Evolutionary conservation across 2,113 vertebrate genomes (phyloP).

Genomic region (Phalacrocorax pelagicus): DNA sequence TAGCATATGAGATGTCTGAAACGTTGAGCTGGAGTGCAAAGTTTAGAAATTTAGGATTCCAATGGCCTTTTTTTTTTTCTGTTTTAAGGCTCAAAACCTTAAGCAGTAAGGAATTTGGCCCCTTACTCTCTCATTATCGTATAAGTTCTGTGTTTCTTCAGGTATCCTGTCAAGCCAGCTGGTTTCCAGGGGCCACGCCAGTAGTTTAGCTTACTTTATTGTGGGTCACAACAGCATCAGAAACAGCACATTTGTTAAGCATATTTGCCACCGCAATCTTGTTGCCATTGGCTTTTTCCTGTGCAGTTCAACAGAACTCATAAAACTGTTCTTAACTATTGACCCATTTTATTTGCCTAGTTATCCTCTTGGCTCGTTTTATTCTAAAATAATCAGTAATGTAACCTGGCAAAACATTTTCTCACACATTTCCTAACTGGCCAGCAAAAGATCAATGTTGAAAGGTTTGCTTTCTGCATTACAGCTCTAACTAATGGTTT

Average conservation of each 20-base stretch:
- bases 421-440: not conserved
- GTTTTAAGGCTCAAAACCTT: not conserved
- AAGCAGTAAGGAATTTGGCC: not conserved
- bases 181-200: not conserved
- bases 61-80: not conserved
- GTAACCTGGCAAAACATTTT: not conserved
- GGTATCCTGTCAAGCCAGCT: not conserved
- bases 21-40: not conserved
- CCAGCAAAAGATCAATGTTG: not conserved
- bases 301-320: not conserved
- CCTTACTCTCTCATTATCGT: not conserved
- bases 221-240: not conserved
- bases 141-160: not conserved
- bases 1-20: accelerated
- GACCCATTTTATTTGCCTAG: not conserved
- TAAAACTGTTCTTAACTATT: conserved; percentile 13
- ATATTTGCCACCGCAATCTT: not conserved
- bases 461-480: not conserved
- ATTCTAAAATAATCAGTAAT: not conserved
- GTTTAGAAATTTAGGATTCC: not conserved
- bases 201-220: not conserved
- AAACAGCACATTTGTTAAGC: not conserved
- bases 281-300: not conserved
- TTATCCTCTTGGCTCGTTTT: not conserved
- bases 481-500: not conserved